Percentiles rank a stretch among this genome's conserved stretches.
Evolutionary conservation across 2,888 invertebrate genomes (phyloP).

Genomic region (Belgica antarctica): DNA sequence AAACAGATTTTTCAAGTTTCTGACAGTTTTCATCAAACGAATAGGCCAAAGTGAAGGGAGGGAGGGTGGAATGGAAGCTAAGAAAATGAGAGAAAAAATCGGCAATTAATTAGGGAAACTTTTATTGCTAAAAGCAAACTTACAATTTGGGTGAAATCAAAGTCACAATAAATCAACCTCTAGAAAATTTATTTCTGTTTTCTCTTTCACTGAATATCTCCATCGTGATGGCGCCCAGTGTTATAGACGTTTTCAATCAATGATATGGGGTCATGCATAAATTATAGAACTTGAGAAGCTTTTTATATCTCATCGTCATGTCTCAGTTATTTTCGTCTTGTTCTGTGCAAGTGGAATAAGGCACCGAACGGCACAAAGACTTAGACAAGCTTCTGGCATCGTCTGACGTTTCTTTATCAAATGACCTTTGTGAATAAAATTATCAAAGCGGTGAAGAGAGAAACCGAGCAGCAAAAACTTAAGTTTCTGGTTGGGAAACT

Average conservation of each 20-base stretch:
- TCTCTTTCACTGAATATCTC: constrained; percentile 24
- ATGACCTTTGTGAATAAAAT: constrained; percentile 9
- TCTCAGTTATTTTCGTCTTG: no score
- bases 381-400: no score
- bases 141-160: constrained; percentile 41
- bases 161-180: constrained; percentile 44
- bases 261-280: constrained; percentile 14
- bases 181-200: constrained; percentile 37
- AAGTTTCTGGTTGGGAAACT: no score
- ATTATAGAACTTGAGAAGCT: background rate
- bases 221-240: constrained; percentile 30
- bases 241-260: constrained; percentile 29
- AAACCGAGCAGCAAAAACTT: no score
- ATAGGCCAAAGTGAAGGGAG: background rate
- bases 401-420: constrained; percentile 2
- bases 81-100: constrained; percentile 24
- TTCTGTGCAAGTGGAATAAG: no score
- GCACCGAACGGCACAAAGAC: no score
- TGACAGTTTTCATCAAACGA: constrained; percentile 25
- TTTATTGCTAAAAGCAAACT: constrained; percentile 42
- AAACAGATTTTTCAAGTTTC: constrained; percentile 42
- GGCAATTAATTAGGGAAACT: constrained; percentile 42
- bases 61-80: no score
- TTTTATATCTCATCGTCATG: no score
- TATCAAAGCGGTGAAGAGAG: background rate